These are phyloP conservation scores for Homarus gammarus DNA, from an alignment of 2,888 invertebrate species.

Conservation along the genomic window DNA sequence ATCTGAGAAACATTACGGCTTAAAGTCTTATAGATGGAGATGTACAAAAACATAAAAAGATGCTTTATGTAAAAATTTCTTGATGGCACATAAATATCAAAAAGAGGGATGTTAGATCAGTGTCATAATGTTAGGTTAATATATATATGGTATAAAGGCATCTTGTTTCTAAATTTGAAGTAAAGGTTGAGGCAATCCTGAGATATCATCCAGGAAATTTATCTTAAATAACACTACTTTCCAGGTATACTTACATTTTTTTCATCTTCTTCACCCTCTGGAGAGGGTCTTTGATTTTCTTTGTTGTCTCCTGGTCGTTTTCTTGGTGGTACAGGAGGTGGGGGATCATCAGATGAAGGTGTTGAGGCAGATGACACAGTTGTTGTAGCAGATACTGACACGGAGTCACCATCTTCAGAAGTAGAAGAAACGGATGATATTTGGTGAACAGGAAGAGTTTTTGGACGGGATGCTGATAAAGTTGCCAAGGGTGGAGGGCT, in stretches of 20 bases:
- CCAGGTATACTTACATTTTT: slow-evolving; percentile 43
- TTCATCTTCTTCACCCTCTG: slow-evolving; percentile 61
- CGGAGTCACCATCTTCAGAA: slow-evolving; percentile 58
- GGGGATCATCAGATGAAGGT: slow-evolving; percentile 77
- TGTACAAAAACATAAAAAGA: no score
- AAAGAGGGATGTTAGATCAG: no score
- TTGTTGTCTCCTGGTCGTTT: slow-evolving; percentile 81
- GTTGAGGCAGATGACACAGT: slow-evolving; percentile 52
- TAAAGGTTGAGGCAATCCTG: no score
- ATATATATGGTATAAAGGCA: no score
- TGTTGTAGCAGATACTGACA: slow-evolving; percentile 50
- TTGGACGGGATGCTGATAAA: slow-evolving; percentile 76
- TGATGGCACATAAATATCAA: no score
- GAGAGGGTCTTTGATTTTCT: slow-evolving; percentile 78
- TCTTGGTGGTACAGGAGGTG: slow-evolving; percentile 82
- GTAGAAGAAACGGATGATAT: slow-evolving; percentile 39
- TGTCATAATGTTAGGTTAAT: no score
- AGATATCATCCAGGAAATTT: no score
- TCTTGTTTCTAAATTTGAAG: no score
- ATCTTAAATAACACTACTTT: no score
- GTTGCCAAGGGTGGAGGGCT: slow-evolving; percentile 78
- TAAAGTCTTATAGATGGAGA: no score
- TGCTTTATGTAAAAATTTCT: no score
- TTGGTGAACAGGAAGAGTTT: slow-evolving; percentile 46
- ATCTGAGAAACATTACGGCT: no score